phyloP scores from a whole-genome alignment of 1,140 invertebrate species.

The Asbolus verrucosus region DNA sequence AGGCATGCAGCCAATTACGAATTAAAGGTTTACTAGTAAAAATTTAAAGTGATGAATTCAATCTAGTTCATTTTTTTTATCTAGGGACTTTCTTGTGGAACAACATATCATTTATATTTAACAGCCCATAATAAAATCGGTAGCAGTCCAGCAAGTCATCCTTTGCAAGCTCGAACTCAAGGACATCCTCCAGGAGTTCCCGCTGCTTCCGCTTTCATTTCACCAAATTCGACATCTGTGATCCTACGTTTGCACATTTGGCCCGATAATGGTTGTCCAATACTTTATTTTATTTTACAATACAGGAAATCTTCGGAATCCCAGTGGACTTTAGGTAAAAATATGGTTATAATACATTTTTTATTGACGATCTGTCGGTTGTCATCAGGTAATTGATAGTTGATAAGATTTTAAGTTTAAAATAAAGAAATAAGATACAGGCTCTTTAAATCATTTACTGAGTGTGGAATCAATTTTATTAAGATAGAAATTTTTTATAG shows the following conservation, averaged over 20 bases:
- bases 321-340: conserved; percentile 71
- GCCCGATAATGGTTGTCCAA: conserved; percentile 84
- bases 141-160: conserved; percentile 76
- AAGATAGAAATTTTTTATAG: no score
- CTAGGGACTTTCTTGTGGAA: conserved; percentile 77
- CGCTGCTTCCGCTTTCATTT: conserved; percentile 72
- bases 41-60: neutral
- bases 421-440: no score
- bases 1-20: conserved; percentile 75
- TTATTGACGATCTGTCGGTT: no score
- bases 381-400: no score
- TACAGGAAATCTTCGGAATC: conserved; percentile 73
- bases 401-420: no score
- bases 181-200: conserved; percentile 79
- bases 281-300: conserved; percentile 81
- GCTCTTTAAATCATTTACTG: no score
- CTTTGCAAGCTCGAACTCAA: conserved; percentile 77
- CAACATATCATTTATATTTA: conserved; percentile 79
- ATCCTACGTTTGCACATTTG: conserved; percentile 79
- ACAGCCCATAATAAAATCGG: conserved; percentile 81
- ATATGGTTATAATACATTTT: no score
- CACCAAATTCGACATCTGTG: conserved; percentile 79
- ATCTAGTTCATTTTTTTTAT: conserved; percentile 34
- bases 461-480: no score
- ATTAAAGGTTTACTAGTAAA: conserved; percentile 69